These are phyloP conservation scores for Pecten maximus DNA, from an alignment of 2,888 invertebrate genomes.

Conservation along the genomic window DNA sequence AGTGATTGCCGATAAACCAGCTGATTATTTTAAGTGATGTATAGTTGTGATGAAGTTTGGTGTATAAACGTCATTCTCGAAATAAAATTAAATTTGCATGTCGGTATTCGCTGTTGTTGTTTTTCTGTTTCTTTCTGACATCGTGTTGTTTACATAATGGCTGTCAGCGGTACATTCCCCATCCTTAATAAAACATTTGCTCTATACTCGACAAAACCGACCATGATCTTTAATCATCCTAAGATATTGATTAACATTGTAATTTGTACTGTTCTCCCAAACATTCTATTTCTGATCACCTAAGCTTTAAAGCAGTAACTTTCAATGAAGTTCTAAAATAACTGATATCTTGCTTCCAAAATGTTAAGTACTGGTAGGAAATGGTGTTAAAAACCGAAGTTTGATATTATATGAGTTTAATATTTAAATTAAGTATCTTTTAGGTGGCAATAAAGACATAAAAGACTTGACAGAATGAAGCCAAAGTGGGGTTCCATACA, in stretches of 20 bases:
- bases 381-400: not conserved
- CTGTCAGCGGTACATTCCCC: not conserved
- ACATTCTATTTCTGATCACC: not conserved
- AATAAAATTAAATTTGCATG: too few relatives aligned
- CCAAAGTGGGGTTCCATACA: constrained; percentile 24
- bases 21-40: too few relatives aligned
- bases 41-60: too few relatives aligned
- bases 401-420: not conserved
- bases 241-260: not conserved
- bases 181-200: not conserved
- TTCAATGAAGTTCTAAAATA: not conserved
- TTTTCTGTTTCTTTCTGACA: too few relatives aligned
- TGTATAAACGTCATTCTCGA: too few relatives aligned
- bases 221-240: not conserved
- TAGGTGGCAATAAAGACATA: not conserved
- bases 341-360: not conserved
- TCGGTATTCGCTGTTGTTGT: too few relatives aligned
- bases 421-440: constrained; percentile 32
- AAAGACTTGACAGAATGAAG: not conserved
- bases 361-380: not conserved
- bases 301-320: not conserved
- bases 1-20: too few relatives aligned
- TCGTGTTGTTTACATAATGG: not conserved
- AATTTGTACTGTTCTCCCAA: not conserved
- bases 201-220: not conserved